Conservation (phyloP, 2,113 vertebrate genomes). For the Sorex araneus region DNA sequence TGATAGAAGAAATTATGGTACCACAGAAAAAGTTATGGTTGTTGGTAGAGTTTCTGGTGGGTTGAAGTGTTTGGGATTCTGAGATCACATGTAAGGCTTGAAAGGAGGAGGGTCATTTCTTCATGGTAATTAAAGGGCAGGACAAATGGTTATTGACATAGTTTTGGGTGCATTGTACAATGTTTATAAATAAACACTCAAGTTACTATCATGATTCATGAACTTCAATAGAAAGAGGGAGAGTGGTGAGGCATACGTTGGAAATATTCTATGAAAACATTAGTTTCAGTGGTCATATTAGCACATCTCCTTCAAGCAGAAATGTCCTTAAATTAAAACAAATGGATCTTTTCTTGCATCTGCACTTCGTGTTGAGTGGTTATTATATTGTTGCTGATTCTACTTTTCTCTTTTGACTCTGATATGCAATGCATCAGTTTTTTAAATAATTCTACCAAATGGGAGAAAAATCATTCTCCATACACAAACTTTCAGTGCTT, state of each 20-base stretch:
- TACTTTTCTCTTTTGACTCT: constrained; percentile 67
- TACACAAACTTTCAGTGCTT: constrained; percentile 59
- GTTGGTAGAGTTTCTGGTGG: background rate
- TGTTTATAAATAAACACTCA: constrained; percentile 66
- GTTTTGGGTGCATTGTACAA: background rate
- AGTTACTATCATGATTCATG: constrained; percentile 83
- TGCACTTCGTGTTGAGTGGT: constrained; percentile 65
- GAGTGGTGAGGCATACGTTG: constrained; percentile 81
- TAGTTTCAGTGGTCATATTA: constrained; percentile 81
- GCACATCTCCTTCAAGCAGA: constrained; percentile 75
- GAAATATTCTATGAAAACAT: constrained; percentile 85
- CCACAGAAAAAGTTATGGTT: background rate
- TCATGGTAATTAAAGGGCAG: constrained; percentile 21
- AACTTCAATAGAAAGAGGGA: constrained; percentile 81
- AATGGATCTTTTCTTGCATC: constrained; percentile 80
- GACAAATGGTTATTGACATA: background rate
- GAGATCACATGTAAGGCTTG: background rate
- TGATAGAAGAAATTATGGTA: background rate
- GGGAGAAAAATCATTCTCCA: constrained; percentile 49
- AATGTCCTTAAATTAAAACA: constrained; percentile 76
- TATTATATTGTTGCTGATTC: constrained; percentile 75
- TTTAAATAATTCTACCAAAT: constrained; percentile 65
- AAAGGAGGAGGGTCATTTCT: constrained; percentile 29
- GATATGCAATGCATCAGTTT: constrained; percentile 74
- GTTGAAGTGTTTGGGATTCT: background rate